Evolutionary conservation across 2,888 invertebrate genomes (phyloP), one percentile per base, ranked within the genome.

Genomic region (Cosmia pyralina): DNA sequence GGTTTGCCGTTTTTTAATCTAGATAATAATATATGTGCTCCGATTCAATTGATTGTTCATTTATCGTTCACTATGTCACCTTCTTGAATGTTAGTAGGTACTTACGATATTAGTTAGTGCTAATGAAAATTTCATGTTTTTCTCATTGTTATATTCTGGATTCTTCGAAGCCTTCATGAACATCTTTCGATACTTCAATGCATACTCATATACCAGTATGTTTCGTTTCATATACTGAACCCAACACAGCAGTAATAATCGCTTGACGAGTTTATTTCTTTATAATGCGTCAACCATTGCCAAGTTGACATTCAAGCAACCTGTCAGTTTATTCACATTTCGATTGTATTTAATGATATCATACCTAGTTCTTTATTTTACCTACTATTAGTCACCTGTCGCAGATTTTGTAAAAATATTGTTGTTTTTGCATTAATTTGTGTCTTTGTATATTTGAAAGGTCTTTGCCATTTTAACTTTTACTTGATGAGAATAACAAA

Each of bases 221-320:
- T 57, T 34, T 57, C 34, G 17, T 55, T 53, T 64, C 17, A 7
- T 53, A 62, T 76, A 75, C 74, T 52, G 83, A 83, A 83, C 85
- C 85, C 79, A 48, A 5, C 6, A 19, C 17, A 19, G 0, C 8
- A 55, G n/a, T 4, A 50, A 52, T 34, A 50, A 75, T 55, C 38
- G 50, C 53, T 77, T 70, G 70, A 58, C 73, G 50, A 68, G 69
- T 79, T 83, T 80, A 79, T 85, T 77, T 72, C 62, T 81, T 85
- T 83, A 79, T 85, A 83, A 85, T 83, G 68, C 73, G 69, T 73
- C 73, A 80, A 60, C 69, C 63, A 79, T 73, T 85, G 70, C 63
- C 71, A 63, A 67, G 84, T 78, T 85, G 86, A 83, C 84, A 85
- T 85, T 83, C 84, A 74, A 70, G 52, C 66, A 75, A 77, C 72